These are phyloP conservation scores for Sus cebifrons DNA, from an alignment of 2,797 vertebrate species.

Conservation along the genomic window DNA sequence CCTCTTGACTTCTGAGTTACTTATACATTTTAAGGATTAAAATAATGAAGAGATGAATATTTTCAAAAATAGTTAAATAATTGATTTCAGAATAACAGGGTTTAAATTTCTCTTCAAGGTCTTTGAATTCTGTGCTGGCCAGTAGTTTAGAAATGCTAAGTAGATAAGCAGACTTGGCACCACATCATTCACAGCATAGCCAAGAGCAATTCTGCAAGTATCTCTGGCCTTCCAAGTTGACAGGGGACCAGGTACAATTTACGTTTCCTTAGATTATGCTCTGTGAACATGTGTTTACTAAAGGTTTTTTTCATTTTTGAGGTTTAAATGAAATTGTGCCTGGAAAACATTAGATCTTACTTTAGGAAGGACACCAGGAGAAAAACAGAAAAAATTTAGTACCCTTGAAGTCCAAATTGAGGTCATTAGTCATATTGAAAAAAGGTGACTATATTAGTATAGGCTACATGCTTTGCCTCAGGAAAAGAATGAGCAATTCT, in stretches of 20 bases:
- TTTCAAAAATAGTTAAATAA: constrained; percentile 31
- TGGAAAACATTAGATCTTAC: constrained; percentile 1
- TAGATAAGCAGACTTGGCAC: background rate
- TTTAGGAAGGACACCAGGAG: background rate
- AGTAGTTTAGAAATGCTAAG: background rate
- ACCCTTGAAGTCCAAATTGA: background rate
- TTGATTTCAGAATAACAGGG: constrained; percentile 27
- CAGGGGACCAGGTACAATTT: background rate
- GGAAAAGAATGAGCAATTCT: background rate
- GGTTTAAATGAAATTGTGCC: background rate
- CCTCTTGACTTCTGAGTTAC: constrained; percentile 9
- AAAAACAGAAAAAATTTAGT: background rate
- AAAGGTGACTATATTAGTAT: background rate
- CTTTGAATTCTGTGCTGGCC: background rate
- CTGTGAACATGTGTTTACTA: constrained; percentile 6
- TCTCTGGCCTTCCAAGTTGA: background rate
- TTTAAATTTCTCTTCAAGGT: constrained; percentile 34
- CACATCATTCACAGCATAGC: background rate
- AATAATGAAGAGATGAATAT: constrained; percentile 28
- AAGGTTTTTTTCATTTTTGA: constrained; percentile 51
- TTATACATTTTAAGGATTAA: constrained; percentile 31
- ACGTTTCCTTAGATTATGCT: background rate
- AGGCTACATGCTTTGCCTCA: background rate
- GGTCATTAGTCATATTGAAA: background rate
- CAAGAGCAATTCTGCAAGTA: background rate